A percentile compares a stretch with the other conserved stretches of the same genome.
Evolutionary conservation across 2,113 vertebrate species (phyloP).

Genomic region (Cochlearius cochlearius): DNA sequence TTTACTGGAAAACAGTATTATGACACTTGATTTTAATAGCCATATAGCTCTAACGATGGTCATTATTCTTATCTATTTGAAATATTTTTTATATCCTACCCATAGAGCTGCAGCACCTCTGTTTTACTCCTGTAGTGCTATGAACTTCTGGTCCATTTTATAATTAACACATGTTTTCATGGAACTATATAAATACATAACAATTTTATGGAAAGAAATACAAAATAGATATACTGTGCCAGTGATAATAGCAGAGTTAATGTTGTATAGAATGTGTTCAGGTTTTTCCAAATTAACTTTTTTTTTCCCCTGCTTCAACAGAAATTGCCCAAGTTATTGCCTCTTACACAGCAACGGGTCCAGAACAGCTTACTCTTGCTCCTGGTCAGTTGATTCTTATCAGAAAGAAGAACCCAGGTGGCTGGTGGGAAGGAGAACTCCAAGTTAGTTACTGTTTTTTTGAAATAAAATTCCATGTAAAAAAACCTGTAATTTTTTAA

Average conservation of each 20-base stretch:
- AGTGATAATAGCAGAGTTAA: background rate
- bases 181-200: background rate
- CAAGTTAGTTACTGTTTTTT: constrained; percentile 78
- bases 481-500: rapidly evolving
- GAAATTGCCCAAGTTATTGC: constrained; percentile 98
- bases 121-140: background rate
- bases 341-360: constrained; percentile 91
- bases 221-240: background rate
- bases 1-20: background rate
- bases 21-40: background rate
- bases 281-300: background rate
- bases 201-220: background rate
- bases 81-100: background rate
- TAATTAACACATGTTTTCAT: background rate
- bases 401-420: constrained; percentile 97
- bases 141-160: background rate
- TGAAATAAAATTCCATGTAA: background rate
- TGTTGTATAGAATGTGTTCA: background rate
- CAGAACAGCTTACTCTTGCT: constrained; percentile 94
- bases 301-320: constrained; percentile 58
- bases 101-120: background rate
- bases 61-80: background rate
- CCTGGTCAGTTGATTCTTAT: constrained; percentile 97
- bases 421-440: constrained; percentile 99
- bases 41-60: background rate